A percentile compares a stretch with the other conserved stretches of the same genome.
Evolutionary conservation across 2,888 invertebrate genomes (phyloP).

Genomic region (Octonoba sinensis): DNA sequence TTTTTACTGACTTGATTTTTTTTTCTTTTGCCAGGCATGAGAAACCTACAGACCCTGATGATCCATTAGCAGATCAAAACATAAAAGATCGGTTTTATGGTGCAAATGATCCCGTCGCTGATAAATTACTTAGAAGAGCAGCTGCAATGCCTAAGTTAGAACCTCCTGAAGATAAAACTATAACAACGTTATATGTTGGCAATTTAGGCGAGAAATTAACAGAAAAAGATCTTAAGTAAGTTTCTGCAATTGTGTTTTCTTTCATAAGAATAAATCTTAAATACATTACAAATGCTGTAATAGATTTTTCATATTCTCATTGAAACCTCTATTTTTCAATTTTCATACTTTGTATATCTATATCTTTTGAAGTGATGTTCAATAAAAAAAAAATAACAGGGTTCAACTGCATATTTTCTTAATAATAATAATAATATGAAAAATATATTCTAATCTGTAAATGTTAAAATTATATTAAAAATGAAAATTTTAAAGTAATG

Average conservation of each 20-base stretch:
- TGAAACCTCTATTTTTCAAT: too few species aligned
- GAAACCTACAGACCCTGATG: constrained; percentile 96
- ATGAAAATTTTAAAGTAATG: too few species aligned
- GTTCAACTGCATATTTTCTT: too few species aligned
- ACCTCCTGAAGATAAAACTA: constrained; percentile 94
- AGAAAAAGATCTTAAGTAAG: constrained; percentile 85
- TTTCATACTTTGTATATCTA: too few species aligned
- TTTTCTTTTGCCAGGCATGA: constrained; percentile 79
- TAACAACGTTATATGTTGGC: constrained; percentile 97
- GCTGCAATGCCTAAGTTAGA: constrained; percentile 94
- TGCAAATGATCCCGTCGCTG: constrained; percentile 95
- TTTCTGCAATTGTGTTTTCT: background rate
- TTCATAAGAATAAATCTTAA: background rate
- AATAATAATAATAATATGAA: too few species aligned
- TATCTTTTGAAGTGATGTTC: too few species aligned
- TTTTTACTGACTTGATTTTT: background rate
- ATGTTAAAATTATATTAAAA: too few species aligned
- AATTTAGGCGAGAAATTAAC: constrained; percentile 89
- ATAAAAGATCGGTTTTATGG: constrained; percentile 95
- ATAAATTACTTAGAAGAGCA: constrained; percentile 89
- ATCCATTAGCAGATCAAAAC: constrained; percentile 95
- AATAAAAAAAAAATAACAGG: too few species aligned
- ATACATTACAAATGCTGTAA: too few species aligned
- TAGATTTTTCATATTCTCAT: too few species aligned
- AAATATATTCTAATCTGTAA: too few species aligned